These are phyloP conservation scores for Benthosema pterotum DNA, from an alignment of 2,797 vertebrate species.

Conservation along the genomic window DNA sequence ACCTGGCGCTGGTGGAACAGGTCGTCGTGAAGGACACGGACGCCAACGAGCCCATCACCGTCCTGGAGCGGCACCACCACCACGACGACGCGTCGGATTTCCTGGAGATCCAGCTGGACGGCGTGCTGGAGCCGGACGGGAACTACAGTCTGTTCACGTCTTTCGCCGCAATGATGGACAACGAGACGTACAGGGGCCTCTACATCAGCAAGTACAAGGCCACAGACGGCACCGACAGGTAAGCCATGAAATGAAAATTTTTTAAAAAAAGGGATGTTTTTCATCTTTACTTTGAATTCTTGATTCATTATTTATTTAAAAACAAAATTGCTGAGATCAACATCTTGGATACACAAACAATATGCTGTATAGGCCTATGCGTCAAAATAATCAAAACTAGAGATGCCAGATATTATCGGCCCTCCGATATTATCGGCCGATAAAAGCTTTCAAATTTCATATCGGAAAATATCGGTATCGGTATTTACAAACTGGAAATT, in stretches of 20 bases:
- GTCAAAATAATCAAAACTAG: no score
- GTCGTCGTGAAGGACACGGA: background rate
- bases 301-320: no score
- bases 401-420: no score
- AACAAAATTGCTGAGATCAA: no score
- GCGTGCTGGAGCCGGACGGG: conserved; percentile 7
- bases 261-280: no score
- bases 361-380: no score
- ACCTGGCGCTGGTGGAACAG: conserved; percentile 37
- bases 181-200: conserved; percentile 47
- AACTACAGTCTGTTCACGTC: conserved; percentile 70
- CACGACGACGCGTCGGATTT: conserved; percentile 46
- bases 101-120: conserved; percentile 59
- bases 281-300: no score
- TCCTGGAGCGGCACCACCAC: fast-evolving
- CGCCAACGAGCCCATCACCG: fast-evolving
- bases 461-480: no score
- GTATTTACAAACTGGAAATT: no score
- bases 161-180: conserved; percentile 64
- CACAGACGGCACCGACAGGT: conserved; percentile 44
- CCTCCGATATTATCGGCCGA: no score
- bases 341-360: background rate
- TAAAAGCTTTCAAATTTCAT: no score
- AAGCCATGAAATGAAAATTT: background rate
- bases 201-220: conserved; percentile 66